Evolutionary conservation across 2,888 invertebrate species (phyloP), one percentile per base, ranked within the genome.

Genomic region (Eupithecia insigniata): DNA sequence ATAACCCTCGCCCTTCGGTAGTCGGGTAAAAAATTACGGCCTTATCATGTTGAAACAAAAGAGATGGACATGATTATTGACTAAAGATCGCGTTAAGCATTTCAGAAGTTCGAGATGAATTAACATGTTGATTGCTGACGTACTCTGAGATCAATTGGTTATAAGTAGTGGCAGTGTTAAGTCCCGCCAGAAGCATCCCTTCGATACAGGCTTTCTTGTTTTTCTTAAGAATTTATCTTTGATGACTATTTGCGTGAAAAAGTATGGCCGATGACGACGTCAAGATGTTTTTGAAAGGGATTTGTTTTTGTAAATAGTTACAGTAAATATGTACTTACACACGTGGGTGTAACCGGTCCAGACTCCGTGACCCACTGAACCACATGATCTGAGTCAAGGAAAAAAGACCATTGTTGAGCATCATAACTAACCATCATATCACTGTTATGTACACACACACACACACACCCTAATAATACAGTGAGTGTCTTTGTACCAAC

Each of bases 261-360:
- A 16, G 39, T 16, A 1, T 3, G 43, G 12, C 30, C 5, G 30
- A 34, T 51, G 7, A n/a, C 51, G 18, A 22, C 0, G 51, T 6
- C 34, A 43, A 43, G 43, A 2, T n/a, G n/a, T n/a, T 43, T 58
- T 28, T 58, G 26, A 28, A 60, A 60, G 30, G 22, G 55, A 55
- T 26, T 26, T 22, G 55, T 22, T 55, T 22, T 55, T n/a, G 55
- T 55, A 55, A 55, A 55, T 55, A 55, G 36, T 14, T n/a, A n/a
- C n/a, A n/a, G n/a, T n/a, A n/a, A n/a, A n/a, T n/a, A n/a, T n/a
- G n/a, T n/a, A n/a, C n/a, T n/a, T n/a, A n/a, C n/a, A 18, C 64
- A 64, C 64, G 64, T 64, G 64, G 64, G 64, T 64, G 64, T 28
- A 43, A 43, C 32, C 34, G 36, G 62, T n/a, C n/a, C 36, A n/a